Base-by-base conservation (phyloP, 2,797 vertebrate genomes). In the Propithecus deckenii region DNA sequence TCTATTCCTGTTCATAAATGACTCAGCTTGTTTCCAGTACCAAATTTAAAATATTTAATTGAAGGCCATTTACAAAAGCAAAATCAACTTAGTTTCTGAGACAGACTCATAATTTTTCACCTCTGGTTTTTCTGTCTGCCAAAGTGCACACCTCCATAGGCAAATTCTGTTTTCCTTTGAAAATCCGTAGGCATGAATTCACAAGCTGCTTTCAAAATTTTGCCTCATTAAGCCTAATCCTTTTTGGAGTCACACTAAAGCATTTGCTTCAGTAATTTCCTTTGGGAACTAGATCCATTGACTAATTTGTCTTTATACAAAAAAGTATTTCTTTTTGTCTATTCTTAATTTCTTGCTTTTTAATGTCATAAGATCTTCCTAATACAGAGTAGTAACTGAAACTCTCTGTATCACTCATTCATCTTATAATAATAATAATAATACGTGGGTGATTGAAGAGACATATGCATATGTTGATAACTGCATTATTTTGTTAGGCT, bases 191-290 rank as follows among this genome's bases (percentile, higher is more conserved):
- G 52, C 69, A 84, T 85, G 83, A 80, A 96, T 86, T 89, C 94
- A 32, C 20, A 93, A 93, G 17, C 57, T 0, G 0, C 90, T 96
- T 96, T 97, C 75, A 95, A 71, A 96, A 63, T 91, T 69, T 87
- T 93, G 87, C 46, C 87, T 97, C 41, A 92, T 97, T 95, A 97
- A 5, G 18, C 20, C 52, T 87, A 92, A 95, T 97, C 63, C 71
- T 95, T 97, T 97, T 84, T 92, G 41, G 71, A 96, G 92, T 92
- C 59, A 76, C 67, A 72, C 22, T 89, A 87, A 97, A 86, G 63
- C 92, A 63, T 95, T 92, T 93, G 50, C 87, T 91, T 95, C 52
- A 79, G 71, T 88, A 80, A 94, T 90, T 94, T 96, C 65, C 78
- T 86, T 69, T 91, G 38, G 80, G 65, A 96, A 86, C 18, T 79